Evolutionary conservation across 2,888 invertebrate genomes (phyloP), one percentile per base, ranked within the genome.

Genomic region (Colletes collaris): DNA sequence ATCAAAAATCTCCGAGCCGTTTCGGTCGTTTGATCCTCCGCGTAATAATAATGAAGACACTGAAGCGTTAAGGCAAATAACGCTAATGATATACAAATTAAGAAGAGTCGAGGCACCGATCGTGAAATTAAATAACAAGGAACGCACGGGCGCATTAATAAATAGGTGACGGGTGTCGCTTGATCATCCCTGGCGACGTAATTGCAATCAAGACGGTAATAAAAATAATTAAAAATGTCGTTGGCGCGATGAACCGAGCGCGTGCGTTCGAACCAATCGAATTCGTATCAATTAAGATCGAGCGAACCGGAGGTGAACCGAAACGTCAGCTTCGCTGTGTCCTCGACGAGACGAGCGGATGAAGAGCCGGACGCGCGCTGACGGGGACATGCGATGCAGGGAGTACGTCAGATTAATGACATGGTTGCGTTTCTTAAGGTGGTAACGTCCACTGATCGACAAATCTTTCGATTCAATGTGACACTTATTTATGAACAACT

Each of bases 11-110:
- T n/a, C 35, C 11, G 44, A 44, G 37, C 53, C 7, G 5, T n/a
- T n/a, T 5, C 59, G 69, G 10, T 27, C 76, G 69, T 78, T 78
- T 78, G 78, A 78, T 78, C 78, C 64, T 13, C 58, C 78, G 64
- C 35, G 40, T 55, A 76, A 78, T 58, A 60, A 78, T 76, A 78
- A 78, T 70, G 76, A 60, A 78, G 69, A 76, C 59, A 56, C 37
- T 44, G 60, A 70, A 69, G 64, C 69, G 78, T 70, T 46, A 70
- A 76, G 78, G 49, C 60, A 44, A 10, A 16, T 19, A 7, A 13
- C 60, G 69, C 46, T 78, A 78, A 78, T 70, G 76, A 78, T 69
- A 78, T 37, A 35, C 76, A 76, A 78, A 78, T 78, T 65, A 78
- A 78, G 76, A 70, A 37, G 55, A 13, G 11, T 10, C 49, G 64